Evolutionary conservation across 2,888 invertebrate genomes (phyloP), one percentile per base, ranked within the genome.

Genomic region (Choreutis nemorana): DNA sequence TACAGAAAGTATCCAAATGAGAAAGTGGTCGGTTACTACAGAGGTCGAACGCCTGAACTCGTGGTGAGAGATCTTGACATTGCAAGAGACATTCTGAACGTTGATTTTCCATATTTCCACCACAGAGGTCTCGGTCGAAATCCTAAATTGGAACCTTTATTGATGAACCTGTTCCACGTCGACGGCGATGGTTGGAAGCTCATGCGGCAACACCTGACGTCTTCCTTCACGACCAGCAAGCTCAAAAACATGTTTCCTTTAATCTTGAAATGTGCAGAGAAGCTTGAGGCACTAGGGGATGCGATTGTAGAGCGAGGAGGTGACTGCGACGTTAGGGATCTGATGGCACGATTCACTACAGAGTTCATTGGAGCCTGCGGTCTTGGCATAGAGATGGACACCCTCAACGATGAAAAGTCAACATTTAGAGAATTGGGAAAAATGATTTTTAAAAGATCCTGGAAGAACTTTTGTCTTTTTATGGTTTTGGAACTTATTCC

Each of bases 401-500:
- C 33, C 15, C 18, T 36, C 21, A 33, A 31, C 14, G 25, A 36
- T 11, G 31, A 33, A 24, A 12, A 25, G n/a, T 36, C 33, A 2
- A 26, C 24, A 8, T 34, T 31, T 23, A 28, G 36, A 14, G 10
- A 26, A 7, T 9, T 23, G 8, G 23, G 23, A 5, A 6, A 23
- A 10, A 9, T n/a, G 6, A 2, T 23, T 5, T 9, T 23, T 9
- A 23, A 23, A n/a, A 8, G 8, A 9, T 23, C 23, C 5, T n/a
- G 5, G 5, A n/a, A 5, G 9, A 2, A n/a, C 9, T 10, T 7
- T 10, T 1, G 8, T 23, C 5, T n/a, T n/a, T 2, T 48, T 1
- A 42, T 38, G 2, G 2, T 59, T 4, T 55, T 44, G 40, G 61
- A 64, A 11, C 12, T 62, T 1, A 44, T 65, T 6, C 68, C 67